Conservation (phyloP, 92 coral and sea anemone species). For the Anthopleura xanthogrammica region DNA sequence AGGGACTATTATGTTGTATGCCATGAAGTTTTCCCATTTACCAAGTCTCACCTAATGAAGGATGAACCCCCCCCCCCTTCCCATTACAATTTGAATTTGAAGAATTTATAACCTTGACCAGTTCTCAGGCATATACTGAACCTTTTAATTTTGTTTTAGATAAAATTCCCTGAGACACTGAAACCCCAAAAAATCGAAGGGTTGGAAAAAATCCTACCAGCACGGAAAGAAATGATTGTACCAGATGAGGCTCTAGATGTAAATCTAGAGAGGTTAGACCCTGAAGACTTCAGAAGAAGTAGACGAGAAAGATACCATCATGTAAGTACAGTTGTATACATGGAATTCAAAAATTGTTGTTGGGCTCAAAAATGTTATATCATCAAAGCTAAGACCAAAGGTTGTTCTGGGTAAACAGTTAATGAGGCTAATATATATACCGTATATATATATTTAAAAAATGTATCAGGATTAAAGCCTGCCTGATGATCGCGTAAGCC, state of each 20-base stretch:
- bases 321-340: slow-evolving; percentile 24
- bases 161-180: slow-evolving; percentile 77
- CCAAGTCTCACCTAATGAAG: background rate
- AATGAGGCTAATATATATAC: too few relatives aligned
- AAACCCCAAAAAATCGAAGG: slow-evolving; percentile 27
- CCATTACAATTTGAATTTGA: too few relatives aligned
- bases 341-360: too few relatives aligned
- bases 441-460: too few relatives aligned
- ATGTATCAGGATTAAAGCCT: too few relatives aligned
- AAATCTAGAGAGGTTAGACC: slow-evolving; percentile 71
- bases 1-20: too few relatives aligned
- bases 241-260: slow-evolving; percentile 89
- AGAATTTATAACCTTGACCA: background rate
- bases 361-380: too few relatives aligned
- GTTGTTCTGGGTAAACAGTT: too few relatives aligned
- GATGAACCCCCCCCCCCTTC: too few relatives aligned
- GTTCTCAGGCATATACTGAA: background rate
- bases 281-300: slow-evolving; percentile 54
- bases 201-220: slow-evolving; percentile 76
- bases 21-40: background rate
- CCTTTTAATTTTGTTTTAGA: slow-evolving; percentile 32
- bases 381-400: too few relatives aligned
- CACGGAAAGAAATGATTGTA: slow-evolving; percentile 51
- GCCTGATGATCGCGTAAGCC: too few relatives aligned
- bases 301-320: slow-evolving; percentile 36